Percentiles rank a stretch among this genome's conserved stretches.
Conservation (phyloP, 2,888 invertebrate genomes). For the Calameuta idolon region DNA sequence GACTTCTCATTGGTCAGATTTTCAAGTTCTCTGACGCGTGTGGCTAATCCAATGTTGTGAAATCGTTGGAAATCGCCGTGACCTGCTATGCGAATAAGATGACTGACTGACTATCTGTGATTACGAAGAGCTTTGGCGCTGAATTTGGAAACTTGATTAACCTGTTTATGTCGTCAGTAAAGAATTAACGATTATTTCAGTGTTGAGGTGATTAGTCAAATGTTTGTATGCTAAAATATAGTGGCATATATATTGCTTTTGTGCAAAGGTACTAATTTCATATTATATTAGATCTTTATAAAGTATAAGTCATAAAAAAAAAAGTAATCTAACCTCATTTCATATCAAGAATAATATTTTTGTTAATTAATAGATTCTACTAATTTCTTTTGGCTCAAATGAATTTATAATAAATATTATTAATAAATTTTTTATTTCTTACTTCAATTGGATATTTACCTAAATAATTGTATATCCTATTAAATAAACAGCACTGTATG, state of each 20-base stretch:
- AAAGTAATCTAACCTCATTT: conserved; percentile 27
- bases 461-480: background rate
- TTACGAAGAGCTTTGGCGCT: background rate
- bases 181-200: conserved; percentile 33
- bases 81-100: background rate
- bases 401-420: background rate
- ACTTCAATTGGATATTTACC: background rate
- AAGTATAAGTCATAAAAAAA: conserved; percentile 18
- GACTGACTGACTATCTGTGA: background rate
- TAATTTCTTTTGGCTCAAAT: background rate
- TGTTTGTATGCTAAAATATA: conserved; percentile 22
- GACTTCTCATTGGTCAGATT: background rate
- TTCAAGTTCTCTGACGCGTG: background rate
- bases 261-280: conserved; percentile 7
- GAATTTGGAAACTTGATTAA: conserved; percentile 33
- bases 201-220: conserved; percentile 28
- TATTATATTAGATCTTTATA: background rate
- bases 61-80: background rate
- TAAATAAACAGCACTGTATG: background rate
- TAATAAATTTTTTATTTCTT: background rate
- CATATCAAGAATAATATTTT: background rate
- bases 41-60: background rate
- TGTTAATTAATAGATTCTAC: background rate
- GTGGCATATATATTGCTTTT: conserved; percentile 15
- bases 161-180: conserved; percentile 41